A percentile compares a stretch with the other conserved stretches of the same genome.
Conservation (phyloP, 2,888 invertebrate species). For the Magallana nippona region DNA sequence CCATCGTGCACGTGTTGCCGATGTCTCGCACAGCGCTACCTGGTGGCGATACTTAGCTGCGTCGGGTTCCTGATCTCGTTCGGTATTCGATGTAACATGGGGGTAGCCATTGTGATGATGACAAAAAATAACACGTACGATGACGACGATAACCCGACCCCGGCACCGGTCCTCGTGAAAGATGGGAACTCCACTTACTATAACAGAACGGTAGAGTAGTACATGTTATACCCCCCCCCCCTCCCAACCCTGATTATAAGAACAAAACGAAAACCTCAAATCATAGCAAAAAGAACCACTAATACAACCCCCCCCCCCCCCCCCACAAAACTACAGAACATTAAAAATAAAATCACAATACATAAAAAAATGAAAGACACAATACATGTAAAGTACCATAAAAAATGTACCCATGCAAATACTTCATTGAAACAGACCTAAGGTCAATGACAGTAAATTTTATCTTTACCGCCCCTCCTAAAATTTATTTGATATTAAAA, state of each 20-base stretch:
- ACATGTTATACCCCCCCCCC: background rate
- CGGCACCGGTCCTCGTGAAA: background rate
- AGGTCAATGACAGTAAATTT: too few relatives aligned
- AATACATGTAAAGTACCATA: too few relatives aligned
- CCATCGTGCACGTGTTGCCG: conserved; percentile 61
- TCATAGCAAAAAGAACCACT: too few relatives aligned
- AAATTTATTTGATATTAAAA: too few relatives aligned
- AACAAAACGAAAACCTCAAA: background rate
- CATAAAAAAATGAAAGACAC: too few relatives aligned
- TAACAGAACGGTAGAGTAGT: conserved; percentile 32
- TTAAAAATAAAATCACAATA: too few relatives aligned
- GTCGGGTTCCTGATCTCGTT: conserved; percentile 82
- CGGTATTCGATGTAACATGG: conserved; percentile 99
- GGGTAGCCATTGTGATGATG: conserved; percentile 94
- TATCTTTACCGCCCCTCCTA: too few relatives aligned
- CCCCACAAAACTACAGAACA: too few relatives aligned
- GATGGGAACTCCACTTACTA: background rate
- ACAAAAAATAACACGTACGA: conserved; percentile 74
- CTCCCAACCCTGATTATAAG: background rate
- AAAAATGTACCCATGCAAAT: too few relatives aligned
- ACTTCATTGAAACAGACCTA: too few relatives aligned
- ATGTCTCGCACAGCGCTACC: conserved; percentile 74
- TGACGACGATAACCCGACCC: background rate
- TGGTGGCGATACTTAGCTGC: conserved; percentile 80
- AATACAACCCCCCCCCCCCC: too few relatives aligned